Evolutionary conservation across 2,888 invertebrate species (phyloP), one percentile per base, ranked within the genome.

Genomic region (Dryadula phaetusa): DNA sequence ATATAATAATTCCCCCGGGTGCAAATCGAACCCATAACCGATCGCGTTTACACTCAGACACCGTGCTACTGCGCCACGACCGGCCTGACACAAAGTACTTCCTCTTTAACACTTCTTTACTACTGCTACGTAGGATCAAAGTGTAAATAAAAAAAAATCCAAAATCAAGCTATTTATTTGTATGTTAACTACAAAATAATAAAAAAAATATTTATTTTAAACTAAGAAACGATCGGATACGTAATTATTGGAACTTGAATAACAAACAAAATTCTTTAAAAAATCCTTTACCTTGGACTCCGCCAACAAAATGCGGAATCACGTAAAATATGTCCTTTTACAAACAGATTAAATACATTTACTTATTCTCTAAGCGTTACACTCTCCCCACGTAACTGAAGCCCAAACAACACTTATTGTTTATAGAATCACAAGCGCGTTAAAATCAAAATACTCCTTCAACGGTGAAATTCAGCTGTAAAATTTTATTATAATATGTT

Each of bases 401-500:
- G 8, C 56, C 37, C n/a, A 10, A 40, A 14, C 22, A 42, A 25
- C 3, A 32, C 28, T 28, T 28, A 14, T 60, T 60, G 60, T 44
- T 60, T 60, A 44, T 44, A 16, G 44, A 60, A 28, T 44, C 60
- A 60, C 44, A 32, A 60, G 44, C 44, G 42, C 60, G 60, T 60
- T 60, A 60, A 32, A 46, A 60, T 60, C 44, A 60, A 60, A 44
- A 60, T 12, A 60, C 32, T 60, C 44, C 28, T 7, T 60, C 60
- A 7, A 60, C 25, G 8, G 44, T 44, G 44, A 60, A 60, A 60
- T 60, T 46, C 25, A 12, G 18, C 22, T 42, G 18, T 44, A 46
- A 60, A 44, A 60, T 44, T 20, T 12, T 37, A 12, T 37, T 37
- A 37, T 37, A 37, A 12, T n/a, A 37, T 12, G 12, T 2, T 3